phyloP scores from a whole-genome alignment of 2,888 invertebrate genomes.

The Horisme vitalbata region DNA sequence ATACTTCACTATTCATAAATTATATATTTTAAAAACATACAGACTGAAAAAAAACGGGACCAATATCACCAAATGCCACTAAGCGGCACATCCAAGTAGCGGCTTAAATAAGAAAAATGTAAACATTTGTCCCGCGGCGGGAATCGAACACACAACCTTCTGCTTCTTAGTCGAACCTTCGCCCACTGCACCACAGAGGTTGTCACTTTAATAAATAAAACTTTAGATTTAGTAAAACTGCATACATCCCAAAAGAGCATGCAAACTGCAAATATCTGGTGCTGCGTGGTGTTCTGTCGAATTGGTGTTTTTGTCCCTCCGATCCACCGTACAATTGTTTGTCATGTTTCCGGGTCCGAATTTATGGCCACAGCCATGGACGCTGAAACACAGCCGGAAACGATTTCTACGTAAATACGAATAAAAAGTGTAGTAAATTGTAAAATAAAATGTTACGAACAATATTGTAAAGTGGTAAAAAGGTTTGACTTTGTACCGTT shows the following conservation, averaged over 20 bases:
- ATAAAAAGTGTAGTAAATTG: slow-evolving; percentile 41
- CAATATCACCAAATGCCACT: too few relatives aligned
- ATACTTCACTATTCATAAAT: too few relatives aligned
- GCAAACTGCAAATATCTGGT: slow-evolving; percentile 26
- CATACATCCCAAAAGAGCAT: slow-evolving; percentile 20
- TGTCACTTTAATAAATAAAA: too few relatives aligned
- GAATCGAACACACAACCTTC: too few relatives aligned
- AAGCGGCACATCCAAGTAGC: too few relatives aligned
- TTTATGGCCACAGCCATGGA: slow-evolving; percentile 59
- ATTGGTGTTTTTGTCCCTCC: slow-evolving; percentile 44
- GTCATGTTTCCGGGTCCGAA: slow-evolving; percentile 63
- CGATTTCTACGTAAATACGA: slow-evolving; percentile 58
- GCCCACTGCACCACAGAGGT: too few relatives aligned
- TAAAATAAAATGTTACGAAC: slow-evolving; percentile 29
- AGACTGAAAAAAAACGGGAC: too few relatives aligned
- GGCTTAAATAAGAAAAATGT: too few relatives aligned
- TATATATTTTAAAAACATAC: too few relatives aligned
- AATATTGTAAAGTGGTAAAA: slow-evolving; percentile 24
- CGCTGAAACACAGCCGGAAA: slow-evolving; percentile 54
- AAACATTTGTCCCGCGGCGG: too few relatives aligned
- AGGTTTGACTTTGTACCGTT: slow-evolving; percentile 11
- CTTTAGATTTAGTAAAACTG: not conserved
- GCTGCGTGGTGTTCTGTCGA: slow-evolving; percentile 38
- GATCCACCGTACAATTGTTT: slow-evolving; percentile 61
- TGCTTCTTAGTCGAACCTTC: too few relatives aligned